Evolutionary conservation across 2,113 vertebrate species (phyloP), one percentile per base, ranked within the genome.

Genomic region (Nerophis ophidion): DNA sequence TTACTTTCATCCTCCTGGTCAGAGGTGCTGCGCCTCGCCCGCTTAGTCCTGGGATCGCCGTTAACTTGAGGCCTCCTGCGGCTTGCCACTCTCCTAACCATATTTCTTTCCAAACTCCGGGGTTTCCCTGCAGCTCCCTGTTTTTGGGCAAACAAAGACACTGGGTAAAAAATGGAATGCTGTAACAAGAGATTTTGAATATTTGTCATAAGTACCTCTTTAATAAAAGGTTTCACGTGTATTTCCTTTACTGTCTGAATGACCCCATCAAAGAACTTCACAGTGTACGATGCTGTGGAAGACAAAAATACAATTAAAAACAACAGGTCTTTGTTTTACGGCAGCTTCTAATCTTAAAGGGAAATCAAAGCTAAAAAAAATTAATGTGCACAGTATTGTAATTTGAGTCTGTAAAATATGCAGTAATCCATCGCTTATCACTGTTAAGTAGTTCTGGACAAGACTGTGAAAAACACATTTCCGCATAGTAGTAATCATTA

Each of bases 211-310:
- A 38, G 1, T 38, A 96, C 94, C 91, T 94, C 91, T 87, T 92
- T 94, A 86, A 93, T 84, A 79, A 85, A 88, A 34, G 95, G 91
- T 89, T 96, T 98, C 84, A 98, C 93, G 75, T 98, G 95, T 88
- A 98, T 98, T 75, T 89, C 94, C 86, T 98, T 98, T 79, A 98
- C 96, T 61, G 92, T 96, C 84, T 98, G 95, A 83, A 97, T 86
- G 81, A 98, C 94, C 61, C 95, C 95, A 90, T 98, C 96, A 72
- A 95, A 98, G 87, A 98, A 98, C 82, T 95, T 96, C 81, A 98
- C 95, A 76, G 94, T 96, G 84, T 98, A 98, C n/a, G 95, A 96
- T 81, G 92, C 95, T 98, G 80, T 48, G 34, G 54, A 8, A 42
- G 7, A 45, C 4, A 15, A 44, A 16, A 16, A 9, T 15, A 53